A percentile compares a stretch with the other conserved stretches of the same genome.
phyloP scores from a whole-genome alignment of 2,113 vertebrate genomes.

The Mobula hypostoma region DNA sequence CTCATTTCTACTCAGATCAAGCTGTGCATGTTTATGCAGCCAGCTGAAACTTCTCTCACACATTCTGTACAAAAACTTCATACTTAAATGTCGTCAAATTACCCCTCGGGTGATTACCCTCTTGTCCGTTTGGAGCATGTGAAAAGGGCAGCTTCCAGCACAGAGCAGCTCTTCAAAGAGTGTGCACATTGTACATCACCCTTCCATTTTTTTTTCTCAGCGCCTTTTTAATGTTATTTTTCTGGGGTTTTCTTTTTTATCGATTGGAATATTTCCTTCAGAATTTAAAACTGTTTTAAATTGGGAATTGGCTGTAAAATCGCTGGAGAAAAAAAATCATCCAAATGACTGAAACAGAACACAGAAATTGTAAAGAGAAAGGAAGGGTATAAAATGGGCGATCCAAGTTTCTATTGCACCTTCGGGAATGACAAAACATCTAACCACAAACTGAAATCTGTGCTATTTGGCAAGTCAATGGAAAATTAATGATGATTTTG shows the following conservation, averaged over 20 bases:
- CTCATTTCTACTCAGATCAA: constrained; percentile 10
- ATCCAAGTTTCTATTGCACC: background rate
- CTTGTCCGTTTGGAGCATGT: background rate
- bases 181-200: background rate
- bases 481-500: constrained; percentile 9
- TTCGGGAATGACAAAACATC: background rate
- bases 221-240: background rate
- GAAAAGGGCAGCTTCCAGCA: background rate
- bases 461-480: constrained; percentile 5
- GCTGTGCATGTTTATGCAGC: constrained; percentile 8
- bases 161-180: background rate
- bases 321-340: background rate
- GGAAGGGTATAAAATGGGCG: background rate
- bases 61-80: background rate
- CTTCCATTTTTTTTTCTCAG: background rate
- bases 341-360: background rate
- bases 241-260: background rate
- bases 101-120: constrained; percentile 7
- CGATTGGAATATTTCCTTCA: background rate
- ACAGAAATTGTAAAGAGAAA: background rate
- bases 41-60: background rate
- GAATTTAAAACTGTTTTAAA: background rate
- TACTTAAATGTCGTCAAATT: background rate
- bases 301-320: background rate
- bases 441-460: background rate